Conservation (phyloP, 2,797 vertebrate genomes). For the Silurus aristotelis region DNA sequence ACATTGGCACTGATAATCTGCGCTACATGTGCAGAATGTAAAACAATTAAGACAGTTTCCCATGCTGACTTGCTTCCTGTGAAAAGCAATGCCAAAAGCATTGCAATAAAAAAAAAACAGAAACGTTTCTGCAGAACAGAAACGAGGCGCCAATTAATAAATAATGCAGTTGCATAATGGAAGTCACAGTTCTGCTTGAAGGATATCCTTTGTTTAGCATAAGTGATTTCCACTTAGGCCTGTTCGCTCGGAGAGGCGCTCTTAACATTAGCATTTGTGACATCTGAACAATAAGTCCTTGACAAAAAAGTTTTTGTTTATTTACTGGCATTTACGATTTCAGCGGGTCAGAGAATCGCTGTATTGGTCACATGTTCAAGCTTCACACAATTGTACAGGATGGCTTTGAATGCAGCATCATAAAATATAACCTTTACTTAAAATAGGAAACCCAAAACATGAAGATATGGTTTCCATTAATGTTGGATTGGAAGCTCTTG, state of each 20-base stretch:
- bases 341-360: background rate
- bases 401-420: too few relatives aligned
- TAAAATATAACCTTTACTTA: too few relatives aligned
- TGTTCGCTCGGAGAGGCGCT: slow-evolving; percentile 41
- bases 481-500: too few relatives aligned
- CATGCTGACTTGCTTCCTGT: slow-evolving; percentile 56
- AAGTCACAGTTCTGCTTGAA: slow-evolving; percentile 61
- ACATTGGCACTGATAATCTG: slow-evolving; percentile 40
- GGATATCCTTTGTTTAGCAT: slow-evolving; percentile 80
- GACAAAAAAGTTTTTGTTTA: slow-evolving; percentile 24
- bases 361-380: background rate
- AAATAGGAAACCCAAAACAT: too few relatives aligned
- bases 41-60: slow-evolving; percentile 53
- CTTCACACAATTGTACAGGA: too few relatives aligned
- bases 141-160: slow-evolving; percentile 67
- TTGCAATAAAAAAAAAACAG: slow-evolving; percentile 38
- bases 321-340: background rate
- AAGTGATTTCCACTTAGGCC: slow-evolving; percentile 66
- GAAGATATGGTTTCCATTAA: too few relatives aligned
- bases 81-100: slow-evolving; percentile 42
- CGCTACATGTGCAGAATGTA: slow-evolving; percentile 40
- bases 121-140: slow-evolving; percentile 26
- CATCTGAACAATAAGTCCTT: slow-evolving; percentile 29
- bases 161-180: slow-evolving; percentile 56
- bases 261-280: slow-evolving; percentile 32